phyloP scores from a whole-genome alignment of 2,888 invertebrate species.

The Aleiodes testaceus region DNA sequence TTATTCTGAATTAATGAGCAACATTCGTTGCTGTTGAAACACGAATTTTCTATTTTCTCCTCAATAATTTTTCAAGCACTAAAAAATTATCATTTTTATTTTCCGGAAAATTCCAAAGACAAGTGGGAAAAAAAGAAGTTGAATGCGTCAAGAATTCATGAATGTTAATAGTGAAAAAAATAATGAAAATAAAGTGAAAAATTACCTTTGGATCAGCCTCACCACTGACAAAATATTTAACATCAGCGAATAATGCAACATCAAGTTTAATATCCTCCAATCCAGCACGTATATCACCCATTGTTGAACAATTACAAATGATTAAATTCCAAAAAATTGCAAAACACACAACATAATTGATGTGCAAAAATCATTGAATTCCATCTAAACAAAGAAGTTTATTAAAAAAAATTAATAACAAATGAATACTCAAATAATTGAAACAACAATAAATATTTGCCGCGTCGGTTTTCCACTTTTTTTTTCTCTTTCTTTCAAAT shows the following conservation, averaged over 20 bases:
- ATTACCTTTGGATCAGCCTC: conserved; percentile 74
- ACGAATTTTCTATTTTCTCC: too few species aligned
- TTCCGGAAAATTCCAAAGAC: background rate
- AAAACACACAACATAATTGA: conserved; percentile 27
- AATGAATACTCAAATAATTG: background rate
- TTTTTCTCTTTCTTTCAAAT: background rate
- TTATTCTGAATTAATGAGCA: too few species aligned
- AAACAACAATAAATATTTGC: conserved; percentile 58
- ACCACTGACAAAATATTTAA: conserved; percentile 88
- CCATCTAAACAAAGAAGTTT: background rate
- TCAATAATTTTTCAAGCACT: too few species aligned
- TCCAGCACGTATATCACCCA: conserved; percentile 73
- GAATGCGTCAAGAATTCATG: background rate
- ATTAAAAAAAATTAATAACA: background rate
- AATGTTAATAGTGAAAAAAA: background rate
- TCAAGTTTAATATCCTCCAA: conserved; percentile 72
- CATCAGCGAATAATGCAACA: conserved; percentile 84
- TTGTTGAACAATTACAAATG: conserved; percentile 54
- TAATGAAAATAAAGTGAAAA: conserved; percentile 8
- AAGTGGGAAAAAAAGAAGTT: background rate
- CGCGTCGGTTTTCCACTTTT: conserved; percentile 61
- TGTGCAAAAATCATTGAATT: conserved; percentile 21
- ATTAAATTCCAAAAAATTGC: conserved; percentile 11
- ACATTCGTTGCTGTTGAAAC: too few species aligned
- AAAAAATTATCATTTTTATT: background rate